Conservation (phyloP, 1,140 invertebrate species). For the Euwallacea similis region DNA sequence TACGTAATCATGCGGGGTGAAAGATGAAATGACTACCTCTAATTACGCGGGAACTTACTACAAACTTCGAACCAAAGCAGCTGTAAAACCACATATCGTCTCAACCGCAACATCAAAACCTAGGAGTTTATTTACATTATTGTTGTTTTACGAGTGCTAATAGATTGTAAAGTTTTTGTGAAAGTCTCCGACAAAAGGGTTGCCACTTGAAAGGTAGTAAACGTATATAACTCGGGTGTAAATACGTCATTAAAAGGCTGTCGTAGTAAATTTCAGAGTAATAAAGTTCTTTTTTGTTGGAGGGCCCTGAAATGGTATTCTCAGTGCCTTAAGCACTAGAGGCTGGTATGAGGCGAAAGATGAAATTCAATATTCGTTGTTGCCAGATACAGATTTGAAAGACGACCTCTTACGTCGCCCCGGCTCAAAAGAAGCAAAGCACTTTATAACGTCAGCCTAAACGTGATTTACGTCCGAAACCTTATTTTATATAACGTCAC, state of each 20-base stretch:
- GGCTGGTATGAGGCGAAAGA: not conserved
- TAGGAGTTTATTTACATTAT: slow-evolving; percentile 14
- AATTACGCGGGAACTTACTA: not conserved
- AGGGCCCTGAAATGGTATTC: no score
- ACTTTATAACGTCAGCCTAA: slow-evolving; percentile 39
- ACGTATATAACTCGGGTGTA: slow-evolving; percentile 26
- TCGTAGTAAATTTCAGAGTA: slow-evolving; percentile 26
- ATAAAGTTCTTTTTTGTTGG: not conserved
- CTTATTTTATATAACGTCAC: slow-evolving; percentile 46
- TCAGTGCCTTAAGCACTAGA: no score
- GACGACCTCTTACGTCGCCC: slow-evolving; percentile 24
- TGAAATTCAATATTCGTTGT: not conserved
- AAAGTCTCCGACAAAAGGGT: slow-evolving; percentile 15
- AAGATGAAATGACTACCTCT: slow-evolving; percentile 12
- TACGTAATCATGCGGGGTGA: slow-evolving; percentile 16
- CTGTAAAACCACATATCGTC: no score
- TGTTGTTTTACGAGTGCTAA: slow-evolving; percentile 15
- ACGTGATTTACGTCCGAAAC: slow-evolving; percentile 45
- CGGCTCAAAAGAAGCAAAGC: slow-evolving; percentile 32
- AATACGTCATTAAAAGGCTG: slow-evolving; percentile 35
- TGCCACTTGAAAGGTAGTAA: slow-evolving; percentile 1
- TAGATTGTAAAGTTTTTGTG: slow-evolving; percentile 20
- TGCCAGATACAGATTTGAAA: slow-evolving; percentile 8
- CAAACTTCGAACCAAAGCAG: no score
- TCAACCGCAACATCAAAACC: not conserved